Base-by-base conservation (phyloP, 2,888 invertebrate species). In the Oligia latruncula region DNA sequence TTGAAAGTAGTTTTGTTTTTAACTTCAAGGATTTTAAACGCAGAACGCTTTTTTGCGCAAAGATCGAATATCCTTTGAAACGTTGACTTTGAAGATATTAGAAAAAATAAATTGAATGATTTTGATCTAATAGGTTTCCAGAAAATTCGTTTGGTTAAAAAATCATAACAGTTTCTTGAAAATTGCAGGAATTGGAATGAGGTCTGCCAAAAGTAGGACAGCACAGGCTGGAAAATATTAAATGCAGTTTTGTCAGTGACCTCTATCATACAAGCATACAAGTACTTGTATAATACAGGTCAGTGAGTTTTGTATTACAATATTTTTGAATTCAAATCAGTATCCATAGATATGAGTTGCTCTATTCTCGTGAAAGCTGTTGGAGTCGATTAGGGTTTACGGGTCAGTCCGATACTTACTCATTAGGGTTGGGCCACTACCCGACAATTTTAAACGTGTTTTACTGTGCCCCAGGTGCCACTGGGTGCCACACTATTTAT, bases 351-450 rank as follows among this genome's bases (percentile, higher is more conserved):
- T 68, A 71, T 67, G 74, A 71, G 65, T 58, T 64, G 55, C 40
- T 49, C 49, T 80, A 66, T 68, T 81, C 67, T 74, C 52, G 71
- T 65, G 78, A 82, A 86, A 82, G 84, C 72, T 72, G 84, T 70
- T 70, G 20, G 72, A 83, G 83, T 86, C 86, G 72, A 84, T 86
- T 84, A 84, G 79, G 86, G 86, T 70, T 83, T 79, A 79, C 79
- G 52, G 86, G 86, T 86, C 86, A 84, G 66, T 49, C 62, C 20
- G 79, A 83, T 86, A 84, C 83, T 86, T 79, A 86, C 78, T 82
- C 79, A 84, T 83, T 86, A 84, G 86, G 86, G 86, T 83, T 86
- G 76, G 80, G 83, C 78, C n/a, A 66, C 68, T 40, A 46, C 78
- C 65, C 64, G 64, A 64, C 66, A 71, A 82, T 84, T 85, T 84